Evolutionary conservation across 2,797 vertebrate species (phyloP).

Genomic region (Hippocampus kuda): DNA sequence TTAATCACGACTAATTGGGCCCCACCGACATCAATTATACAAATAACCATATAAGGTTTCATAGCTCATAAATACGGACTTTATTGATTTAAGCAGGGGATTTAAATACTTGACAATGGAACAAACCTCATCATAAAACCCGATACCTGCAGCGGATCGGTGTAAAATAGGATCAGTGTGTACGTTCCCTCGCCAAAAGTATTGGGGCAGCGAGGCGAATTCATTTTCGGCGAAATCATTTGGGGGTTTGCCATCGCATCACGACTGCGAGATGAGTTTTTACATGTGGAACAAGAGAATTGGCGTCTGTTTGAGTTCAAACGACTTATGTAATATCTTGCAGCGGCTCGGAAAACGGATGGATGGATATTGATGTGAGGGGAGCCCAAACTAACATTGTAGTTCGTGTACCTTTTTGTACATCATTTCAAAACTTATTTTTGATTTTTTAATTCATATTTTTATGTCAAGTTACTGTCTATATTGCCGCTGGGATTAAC

Average conservation of each 20-base stretch:
- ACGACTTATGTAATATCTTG: too few species aligned
- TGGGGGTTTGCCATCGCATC: background rate
- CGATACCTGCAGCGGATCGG: background rate
- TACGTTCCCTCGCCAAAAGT: background rate
- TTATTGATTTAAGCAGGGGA: constrained; percentile 1
- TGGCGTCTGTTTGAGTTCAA: too few species aligned
- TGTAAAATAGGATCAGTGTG: background rate
- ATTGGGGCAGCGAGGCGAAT: background rate
- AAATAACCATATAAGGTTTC: constrained; percentile 4
- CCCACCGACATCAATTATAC: constrained; percentile 3
- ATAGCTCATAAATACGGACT: constrained; percentile 5
- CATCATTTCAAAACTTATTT: too few species aligned
- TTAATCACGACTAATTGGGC: constrained; percentile 1
- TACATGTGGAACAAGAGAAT: background rate
- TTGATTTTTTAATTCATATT: too few species aligned
- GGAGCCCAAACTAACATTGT: too few species aligned
- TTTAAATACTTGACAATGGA: constrained; percentile 4
- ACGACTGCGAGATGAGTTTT: background rate
- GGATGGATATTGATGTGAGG: too few species aligned
- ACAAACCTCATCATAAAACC: constrained; percentile 3
- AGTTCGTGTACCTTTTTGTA: too few species aligned
- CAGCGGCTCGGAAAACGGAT: too few species aligned
- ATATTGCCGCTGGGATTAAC: background rate
- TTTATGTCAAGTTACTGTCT: too few species aligned
- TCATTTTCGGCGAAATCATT: background rate